phyloP scores from a whole-genome alignment of 2,888 invertebrate genomes.

The Amphipoea oculea region DNA sequence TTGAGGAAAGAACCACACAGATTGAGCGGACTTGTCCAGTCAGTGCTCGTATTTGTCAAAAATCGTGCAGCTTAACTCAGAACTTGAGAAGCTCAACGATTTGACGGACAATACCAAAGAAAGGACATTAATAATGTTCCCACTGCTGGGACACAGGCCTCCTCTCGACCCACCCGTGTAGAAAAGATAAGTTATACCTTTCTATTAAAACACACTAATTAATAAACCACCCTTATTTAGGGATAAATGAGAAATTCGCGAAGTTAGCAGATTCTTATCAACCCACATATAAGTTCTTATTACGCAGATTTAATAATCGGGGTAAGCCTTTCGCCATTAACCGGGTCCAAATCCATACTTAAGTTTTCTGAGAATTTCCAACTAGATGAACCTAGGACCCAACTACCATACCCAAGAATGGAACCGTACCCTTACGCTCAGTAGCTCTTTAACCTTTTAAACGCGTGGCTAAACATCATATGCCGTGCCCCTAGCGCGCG shows the following conservation, averaged over 20 bases:
- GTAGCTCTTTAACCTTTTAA: background rate
- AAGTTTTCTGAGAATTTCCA: background rate
- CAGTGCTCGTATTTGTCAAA: too few species aligned
- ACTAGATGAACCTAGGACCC: background rate
- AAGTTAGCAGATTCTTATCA: conserved; percentile 4
- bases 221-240: background rate
- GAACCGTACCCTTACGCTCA: background rate
- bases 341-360: background rate
- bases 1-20: too few species aligned
- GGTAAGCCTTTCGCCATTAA: background rate
- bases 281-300: conserved; percentile 19
- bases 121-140: too few species aligned
- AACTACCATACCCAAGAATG: background rate
- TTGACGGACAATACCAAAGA: too few species aligned
- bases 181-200: background rate
- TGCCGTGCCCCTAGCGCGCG: too few species aligned
- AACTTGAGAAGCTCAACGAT: too few species aligned
- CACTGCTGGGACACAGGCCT: too few species aligned
- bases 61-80: too few species aligned
- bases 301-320: background rate
- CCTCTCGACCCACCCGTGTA: background rate
- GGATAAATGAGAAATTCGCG: background rate
- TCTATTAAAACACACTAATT: conserved; percentile 1
- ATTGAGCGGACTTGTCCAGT: too few species aligned
- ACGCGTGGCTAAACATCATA: too few species aligned